Evolutionary conservation across 30 jellyfish, hydroid and myxozoan species (phyloP).

Genomic region (Aurelia coerulea): DNA sequence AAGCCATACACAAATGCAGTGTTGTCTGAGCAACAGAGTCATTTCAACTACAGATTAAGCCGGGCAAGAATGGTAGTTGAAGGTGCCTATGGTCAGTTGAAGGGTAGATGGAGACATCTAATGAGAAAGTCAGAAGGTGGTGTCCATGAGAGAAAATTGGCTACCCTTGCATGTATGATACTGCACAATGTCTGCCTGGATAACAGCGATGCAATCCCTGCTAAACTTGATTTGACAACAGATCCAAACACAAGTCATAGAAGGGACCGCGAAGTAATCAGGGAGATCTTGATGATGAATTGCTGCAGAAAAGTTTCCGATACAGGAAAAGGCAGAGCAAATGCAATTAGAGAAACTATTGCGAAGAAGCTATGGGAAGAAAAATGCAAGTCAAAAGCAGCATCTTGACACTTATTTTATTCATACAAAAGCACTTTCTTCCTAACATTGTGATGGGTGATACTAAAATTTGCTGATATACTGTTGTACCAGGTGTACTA

Average conservation of each 20-base stretch:
- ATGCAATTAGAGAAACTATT: constrained; percentile 9
- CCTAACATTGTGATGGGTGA: no score
- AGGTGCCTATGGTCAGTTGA: constrained; percentile 83
- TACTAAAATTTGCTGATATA: no score
- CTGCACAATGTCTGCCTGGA: constrained; percentile 70
- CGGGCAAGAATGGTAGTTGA: constrained; percentile 85
- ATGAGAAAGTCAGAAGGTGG: constrained; percentile 66
- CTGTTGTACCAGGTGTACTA: no score
- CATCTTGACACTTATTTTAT: no score
- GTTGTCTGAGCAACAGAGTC: constrained; percentile 52
- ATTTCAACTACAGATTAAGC: constrained; percentile 83
- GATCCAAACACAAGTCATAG: constrained; percentile 52
- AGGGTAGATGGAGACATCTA: constrained; percentile 67
- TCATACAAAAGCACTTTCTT: no score
- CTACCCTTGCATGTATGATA: constrained; percentile 71
- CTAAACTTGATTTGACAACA: constrained; percentile 40
- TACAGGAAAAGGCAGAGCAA: neutral
- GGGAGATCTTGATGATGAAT: constrained; percentile 33
- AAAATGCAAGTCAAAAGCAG: neutral
- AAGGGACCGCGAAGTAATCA: constrained; percentile 36
- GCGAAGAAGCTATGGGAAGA: constrained; percentile 14
- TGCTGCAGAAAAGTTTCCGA: constrained; percentile 4
- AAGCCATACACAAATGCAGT: constrained; percentile 85
- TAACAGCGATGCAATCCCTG: constrained; percentile 55
- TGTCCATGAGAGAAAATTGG: constrained; percentile 48